Evolutionary conservation across 2,113 vertebrate species (phyloP).

Genomic region (Narcine bancroftii): DNA sequence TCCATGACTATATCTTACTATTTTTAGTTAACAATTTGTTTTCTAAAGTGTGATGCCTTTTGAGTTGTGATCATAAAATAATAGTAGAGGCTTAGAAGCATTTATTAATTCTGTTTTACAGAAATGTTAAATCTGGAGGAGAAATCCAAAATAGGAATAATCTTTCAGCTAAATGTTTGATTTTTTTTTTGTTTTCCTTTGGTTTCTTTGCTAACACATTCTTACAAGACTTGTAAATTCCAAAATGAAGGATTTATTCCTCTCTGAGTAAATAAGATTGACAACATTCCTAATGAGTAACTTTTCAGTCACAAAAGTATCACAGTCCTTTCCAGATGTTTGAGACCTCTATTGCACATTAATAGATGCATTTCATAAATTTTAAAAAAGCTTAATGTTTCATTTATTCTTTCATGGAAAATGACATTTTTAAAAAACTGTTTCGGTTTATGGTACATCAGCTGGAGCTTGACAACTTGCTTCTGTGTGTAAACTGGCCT

Average conservation of each 20-base stretch:
- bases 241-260: neutral
- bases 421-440: neutral
- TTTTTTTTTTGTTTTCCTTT: neutral
- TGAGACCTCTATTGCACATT: neutral
- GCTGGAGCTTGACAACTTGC: neutral
- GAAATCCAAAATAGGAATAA: neutral
- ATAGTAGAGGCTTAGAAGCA: neutral
- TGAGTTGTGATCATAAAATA: neutral
- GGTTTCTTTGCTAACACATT: neutral
- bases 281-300: neutral
- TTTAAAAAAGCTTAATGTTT: neutral
- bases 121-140: neutral
- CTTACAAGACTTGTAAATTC: neutral
- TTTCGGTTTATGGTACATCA: neutral
- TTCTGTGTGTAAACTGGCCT: neutral
- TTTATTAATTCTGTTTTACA: neutral
- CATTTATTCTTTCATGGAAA: neutral
- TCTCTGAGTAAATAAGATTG: neutral
- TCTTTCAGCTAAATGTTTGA: neutral
- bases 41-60: neutral
- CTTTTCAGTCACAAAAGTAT: neutral
- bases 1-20: neutral
- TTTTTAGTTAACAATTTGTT: neutral
- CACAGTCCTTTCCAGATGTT: neutral
- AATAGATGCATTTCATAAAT: neutral